Evolutionary conservation across 2,113 vertebrate genomes (phyloP), one percentile per base, ranked within the genome.

Genomic region (Dasypus novemcinctus): DNA sequence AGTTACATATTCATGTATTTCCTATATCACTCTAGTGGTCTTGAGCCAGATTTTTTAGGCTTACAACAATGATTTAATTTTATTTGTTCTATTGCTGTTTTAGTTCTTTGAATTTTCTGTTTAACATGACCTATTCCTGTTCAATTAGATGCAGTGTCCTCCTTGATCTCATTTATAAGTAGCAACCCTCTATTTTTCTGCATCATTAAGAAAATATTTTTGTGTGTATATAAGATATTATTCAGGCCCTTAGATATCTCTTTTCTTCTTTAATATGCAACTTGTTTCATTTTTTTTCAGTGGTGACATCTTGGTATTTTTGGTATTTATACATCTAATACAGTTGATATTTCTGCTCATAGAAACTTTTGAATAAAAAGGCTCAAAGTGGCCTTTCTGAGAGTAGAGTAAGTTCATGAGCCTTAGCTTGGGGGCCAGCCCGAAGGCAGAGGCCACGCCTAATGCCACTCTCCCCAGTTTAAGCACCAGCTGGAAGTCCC

Each of bases 81-180:
- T 96, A 54, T 90, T 81, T 76, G 68, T 68, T 90, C n/a, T 63
- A 7, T 10, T 31, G 14, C 81, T 20, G 46, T 69, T 81, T 86
- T 74, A 27, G 31, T 74, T 75, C 75, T 90, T 75, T 43, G 59
- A 81, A 75, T 63, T 76, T 86, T 71, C 43, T 93, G 38, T 89
- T 74, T 72, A 46, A 63, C 14, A 8, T 86, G 27, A 85, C 9
- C 49, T 21, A 69, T 75, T 93, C 23, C 52, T 86, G 8, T 87
- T 95, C 41, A 69, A 59, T 21, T 54, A 90, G 59, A 46, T 78
- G 14, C 9, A 41, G 66, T 72, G 33, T 57, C 46, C 25, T 57
- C 33, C 21, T 83, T 76, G 68, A 91, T 78, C 29, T 83, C 63
- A 87, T 27, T 93, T 64, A 83, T 54, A 93, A 91, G 31, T 12